A percentile compares a stretch with the other conserved stretches of the same genome.
phyloP scores from a whole-genome alignment of 2,888 invertebrate species.

The Abrostola triplasia region DNA sequence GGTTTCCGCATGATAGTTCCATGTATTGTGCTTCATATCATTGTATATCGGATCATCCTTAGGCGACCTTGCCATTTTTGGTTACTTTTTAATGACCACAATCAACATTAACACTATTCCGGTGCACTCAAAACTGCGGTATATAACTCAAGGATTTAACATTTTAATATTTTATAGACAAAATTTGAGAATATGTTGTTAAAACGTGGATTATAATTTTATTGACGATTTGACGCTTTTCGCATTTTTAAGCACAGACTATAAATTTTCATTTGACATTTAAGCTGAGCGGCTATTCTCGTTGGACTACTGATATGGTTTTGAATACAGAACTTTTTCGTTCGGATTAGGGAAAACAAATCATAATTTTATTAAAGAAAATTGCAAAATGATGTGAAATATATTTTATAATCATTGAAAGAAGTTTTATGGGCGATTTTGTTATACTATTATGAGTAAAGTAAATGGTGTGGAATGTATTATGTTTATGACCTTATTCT shows the following conservation, averaged over 20 bases:
- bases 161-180: constrained; percentile 69
- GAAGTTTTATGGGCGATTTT: no score
- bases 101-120: constrained; percentile 61
- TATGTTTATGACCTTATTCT: no score
- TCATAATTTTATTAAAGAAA: no score
- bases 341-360: no score
- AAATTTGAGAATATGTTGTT: constrained; percentile 64
- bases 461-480: no score
- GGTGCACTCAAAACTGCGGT: constrained; percentile 52
- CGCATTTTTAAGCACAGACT: constrained; percentile 55
- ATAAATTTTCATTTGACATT: constrained; percentile 49
- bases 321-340: neutral
- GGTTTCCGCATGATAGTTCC: constrained; percentile 82
- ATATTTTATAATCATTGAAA: no score
- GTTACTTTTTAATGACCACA: constrained; percentile 69
- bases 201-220: constrained; percentile 77
- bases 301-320: neutral
- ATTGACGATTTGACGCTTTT: constrained; percentile 80
- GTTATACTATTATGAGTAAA: no score
- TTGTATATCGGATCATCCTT: constrained; percentile 84
- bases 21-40: constrained; percentile 82
- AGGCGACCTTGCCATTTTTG: constrained; percentile 87
- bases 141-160: constrained; percentile 76
- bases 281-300: constrained; percentile 32
- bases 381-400: no score